Evolutionary conservation across 2,888 invertebrate genomes (phyloP), one percentile per base, ranked within the genome.

Genomic region (Andricus curvator): DNA sequence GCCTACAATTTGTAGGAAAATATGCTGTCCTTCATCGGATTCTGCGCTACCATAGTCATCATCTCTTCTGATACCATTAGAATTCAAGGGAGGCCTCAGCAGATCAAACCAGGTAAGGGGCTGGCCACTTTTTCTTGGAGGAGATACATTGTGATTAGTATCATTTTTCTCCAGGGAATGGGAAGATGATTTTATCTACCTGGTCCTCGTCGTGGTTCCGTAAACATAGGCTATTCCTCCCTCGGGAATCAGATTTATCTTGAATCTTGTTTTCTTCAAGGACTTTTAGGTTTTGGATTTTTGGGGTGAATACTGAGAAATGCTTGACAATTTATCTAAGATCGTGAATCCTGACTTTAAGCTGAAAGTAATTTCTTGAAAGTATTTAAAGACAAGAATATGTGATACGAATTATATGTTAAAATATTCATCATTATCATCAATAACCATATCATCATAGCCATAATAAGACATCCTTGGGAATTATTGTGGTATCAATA

Each of bases 21-120:
- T 78, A 84, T 84, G 84, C 77, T 78, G 83, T 70, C 78, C 68
- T 78, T 82, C 74, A 48, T 81, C 68, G 81, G 82, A 67, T 70
- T 84, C 76, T 83, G 68, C 77, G 64, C 78, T 44, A 56, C 67
- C 68, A 78, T 81, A 84, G 82, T 87, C 81, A 81, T 86, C 82
- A 80, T 83, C 29, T 70, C 84, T 17, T 81, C 77, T 41, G 79
- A 82, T 78, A 79, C 85, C 65, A 80, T 83, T 77, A 81, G 84
- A 80, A 85, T 88, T 79, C 80, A 88, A 51, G 86, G 83, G 65
- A 87, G 85, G 76, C 88, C 85, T 29, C 88, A 86, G 65, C 87
- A 86, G 80, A 88, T 83, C 80, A 89, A 88, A 83, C 86, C 90
- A 82, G 90, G 90, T 87, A 79, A 88, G 90, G 79, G 51, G 33